A percentile compares a stretch with the other conserved stretches of the same genome.
phyloP scores from a whole-genome alignment of 2,888 invertebrate species.

The Cryptosula pallasiana region DNA sequence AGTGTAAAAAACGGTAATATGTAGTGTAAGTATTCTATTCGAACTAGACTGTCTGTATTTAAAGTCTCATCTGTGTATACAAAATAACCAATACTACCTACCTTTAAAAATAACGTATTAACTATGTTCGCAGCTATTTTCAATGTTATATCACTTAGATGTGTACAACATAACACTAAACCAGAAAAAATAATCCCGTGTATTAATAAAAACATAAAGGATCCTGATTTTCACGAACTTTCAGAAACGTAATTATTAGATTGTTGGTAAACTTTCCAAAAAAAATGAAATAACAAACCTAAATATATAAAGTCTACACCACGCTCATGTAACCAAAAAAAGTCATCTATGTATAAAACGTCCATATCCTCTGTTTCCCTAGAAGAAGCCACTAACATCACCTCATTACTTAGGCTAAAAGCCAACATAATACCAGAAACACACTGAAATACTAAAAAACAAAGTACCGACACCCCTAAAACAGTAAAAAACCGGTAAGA shows the following conservation, averaged over 20 bases:
- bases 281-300: background rate
- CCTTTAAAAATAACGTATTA: background rate
- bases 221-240: background rate
- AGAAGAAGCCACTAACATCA: background rate
- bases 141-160: slow-evolving; percentile 6
- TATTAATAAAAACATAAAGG: background rate
- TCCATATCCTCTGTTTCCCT: background rate
- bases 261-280: background rate
- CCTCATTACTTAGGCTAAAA: background rate
- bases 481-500: background rate
- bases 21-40: background rate
- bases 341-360: background rate
- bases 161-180: slow-evolving; percentile 1
- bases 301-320: background rate
- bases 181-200: background rate
- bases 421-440: background rate
- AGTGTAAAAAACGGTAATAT: background rate
- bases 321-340: slow-evolving; percentile 4
- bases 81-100: background rate
- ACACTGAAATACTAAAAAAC: background rate
- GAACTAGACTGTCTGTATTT: background rate
- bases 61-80: background rate
- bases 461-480: background rate
- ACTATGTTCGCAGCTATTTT: background rate
- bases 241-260: background rate